These are phyloP conservation scores for Pipistrellus kuhlii DNA, from an alignment of 2,797 vertebrate species.

Conservation along the genomic window DNA sequence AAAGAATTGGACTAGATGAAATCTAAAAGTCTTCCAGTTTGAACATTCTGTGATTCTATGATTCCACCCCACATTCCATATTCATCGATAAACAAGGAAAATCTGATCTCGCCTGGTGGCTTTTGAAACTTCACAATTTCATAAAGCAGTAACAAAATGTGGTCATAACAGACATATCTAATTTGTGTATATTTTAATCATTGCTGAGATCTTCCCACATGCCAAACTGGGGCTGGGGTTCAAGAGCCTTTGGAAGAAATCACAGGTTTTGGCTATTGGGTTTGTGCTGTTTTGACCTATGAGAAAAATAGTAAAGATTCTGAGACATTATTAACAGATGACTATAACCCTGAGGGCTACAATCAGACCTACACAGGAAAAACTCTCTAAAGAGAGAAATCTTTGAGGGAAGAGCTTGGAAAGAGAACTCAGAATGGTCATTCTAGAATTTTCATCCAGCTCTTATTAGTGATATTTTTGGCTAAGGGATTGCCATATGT, in stretches of 20 bases:
- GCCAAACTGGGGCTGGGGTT: neutral
- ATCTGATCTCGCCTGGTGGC: conserved; percentile 70
- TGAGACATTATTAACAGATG: neutral
- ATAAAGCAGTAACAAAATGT: conserved; percentile 71
- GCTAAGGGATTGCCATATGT: neutral
- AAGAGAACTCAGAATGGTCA: neutral
- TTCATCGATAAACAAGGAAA: conserved; percentile 76
- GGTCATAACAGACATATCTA: conserved; percentile 73
- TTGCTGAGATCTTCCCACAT: conserved; percentile 49
- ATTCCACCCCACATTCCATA: conserved; percentile 71
- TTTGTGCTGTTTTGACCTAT: conserved; percentile 18
- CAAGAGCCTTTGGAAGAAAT: neutral
- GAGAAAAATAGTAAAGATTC: neutral
- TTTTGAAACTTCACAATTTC: conserved; percentile 71
- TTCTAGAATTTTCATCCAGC: conserved; percentile 10
- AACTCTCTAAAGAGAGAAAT: neutral
- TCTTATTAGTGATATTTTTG: neutral
- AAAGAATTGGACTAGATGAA: conserved; percentile 65
- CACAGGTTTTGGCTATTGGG: neutral
- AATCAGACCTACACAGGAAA: neutral
- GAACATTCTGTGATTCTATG: conserved; percentile 69
- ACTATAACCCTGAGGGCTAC: neutral
- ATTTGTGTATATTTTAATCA: conserved; percentile 72
- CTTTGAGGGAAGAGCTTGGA: neutral
- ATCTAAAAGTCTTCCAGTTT: conserved; percentile 62